Conservation (phyloP, 2,888 invertebrate genomes). For the Pheosia gnoma region DNA sequence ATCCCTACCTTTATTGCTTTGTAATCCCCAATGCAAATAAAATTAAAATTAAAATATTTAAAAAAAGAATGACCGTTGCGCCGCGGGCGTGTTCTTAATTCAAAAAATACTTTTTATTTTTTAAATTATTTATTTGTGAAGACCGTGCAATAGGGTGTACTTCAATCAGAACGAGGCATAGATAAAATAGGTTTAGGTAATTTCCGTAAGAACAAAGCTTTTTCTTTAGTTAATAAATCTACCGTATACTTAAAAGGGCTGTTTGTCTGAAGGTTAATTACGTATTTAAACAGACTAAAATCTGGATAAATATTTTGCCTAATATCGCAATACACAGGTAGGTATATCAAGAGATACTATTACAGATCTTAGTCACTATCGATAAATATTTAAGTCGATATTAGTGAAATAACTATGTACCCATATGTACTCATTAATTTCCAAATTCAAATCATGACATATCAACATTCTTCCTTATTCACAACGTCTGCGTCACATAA, state of each 20-base stretch:
- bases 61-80: slow-evolving; percentile 54
- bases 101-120: slow-evolving; percentile 23
- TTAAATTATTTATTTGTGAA: slow-evolving; percentile 23
- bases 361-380: too few relatives aligned
- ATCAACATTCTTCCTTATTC: background rate
- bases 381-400: too few relatives aligned
- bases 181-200: too few relatives aligned
- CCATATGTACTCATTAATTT: background rate
- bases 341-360: too few relatives aligned
- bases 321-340: too few relatives aligned
- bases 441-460: background rate
- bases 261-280: too few relatives aligned
- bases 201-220: too few relatives aligned
- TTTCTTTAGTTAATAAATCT: too few relatives aligned
- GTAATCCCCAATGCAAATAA: slow-evolving; percentile 62
- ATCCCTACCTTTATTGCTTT: slow-evolving; percentile 62
- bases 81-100: slow-evolving; percentile 50
- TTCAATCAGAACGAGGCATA: background rate
- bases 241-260: too few relatives aligned
- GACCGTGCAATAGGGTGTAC: slow-evolving; percentile 27
- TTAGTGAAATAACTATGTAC: too few relatives aligned
- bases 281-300: too few relatives aligned
- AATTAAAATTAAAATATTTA: slow-evolving; percentile 57
- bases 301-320: too few relatives aligned
- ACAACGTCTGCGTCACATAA: background rate